A percentile compares a stretch with the other conserved stretches of the same genome.
Conservation (phyloP, 37 sponge, comb jelly and placozoan genomes). For the Theonella swinhoei region DNA sequence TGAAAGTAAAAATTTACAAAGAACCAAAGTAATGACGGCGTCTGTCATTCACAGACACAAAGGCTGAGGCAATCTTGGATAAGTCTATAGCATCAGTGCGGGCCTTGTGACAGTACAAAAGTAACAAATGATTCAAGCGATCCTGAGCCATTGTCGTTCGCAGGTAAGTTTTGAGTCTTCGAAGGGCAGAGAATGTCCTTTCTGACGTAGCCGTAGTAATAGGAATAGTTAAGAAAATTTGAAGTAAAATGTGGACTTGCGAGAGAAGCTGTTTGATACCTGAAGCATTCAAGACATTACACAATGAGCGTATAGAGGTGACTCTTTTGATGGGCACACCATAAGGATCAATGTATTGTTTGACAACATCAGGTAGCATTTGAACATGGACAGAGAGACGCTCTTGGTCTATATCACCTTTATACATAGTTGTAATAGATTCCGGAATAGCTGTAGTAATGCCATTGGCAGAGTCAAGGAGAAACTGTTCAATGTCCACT, state of each 20-base stretch:
- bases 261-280: background rate
- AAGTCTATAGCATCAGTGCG: too few species aligned
- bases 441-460: slow-evolving; percentile 2
- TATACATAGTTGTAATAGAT: slow-evolving; percentile 6
- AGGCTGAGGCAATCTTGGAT: too few species aligned
- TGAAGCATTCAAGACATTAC: slow-evolving; percentile 2
- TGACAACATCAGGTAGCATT: slow-evolving; percentile 29
- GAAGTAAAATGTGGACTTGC: background rate
- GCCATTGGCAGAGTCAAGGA: slow-evolving; percentile 28
- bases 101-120: background rate
- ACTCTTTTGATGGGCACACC: slow-evolving; percentile 13
- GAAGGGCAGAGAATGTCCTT: slow-evolving; percentile 17
- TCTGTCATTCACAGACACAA: too few species aligned
- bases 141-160: slow-evolving; percentile 21
- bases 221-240: background rate
- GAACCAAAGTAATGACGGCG: too few species aligned
- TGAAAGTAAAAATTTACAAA: too few species aligned
- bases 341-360: background rate
- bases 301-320: slow-evolving; percentile 5
- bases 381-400: slow-evolving; percentile 2
- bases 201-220: slow-evolving; percentile 23
- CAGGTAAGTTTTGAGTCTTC: slow-evolving; percentile 28
- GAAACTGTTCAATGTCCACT: slow-evolving; percentile 21
- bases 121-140: slow-evolving; percentile 16
- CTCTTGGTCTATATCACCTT: slow-evolving; percentile 7